Evolutionary conservation across 2,113 vertebrate genomes (phyloP).

Genomic region (Capreolus pygargus): DNA sequence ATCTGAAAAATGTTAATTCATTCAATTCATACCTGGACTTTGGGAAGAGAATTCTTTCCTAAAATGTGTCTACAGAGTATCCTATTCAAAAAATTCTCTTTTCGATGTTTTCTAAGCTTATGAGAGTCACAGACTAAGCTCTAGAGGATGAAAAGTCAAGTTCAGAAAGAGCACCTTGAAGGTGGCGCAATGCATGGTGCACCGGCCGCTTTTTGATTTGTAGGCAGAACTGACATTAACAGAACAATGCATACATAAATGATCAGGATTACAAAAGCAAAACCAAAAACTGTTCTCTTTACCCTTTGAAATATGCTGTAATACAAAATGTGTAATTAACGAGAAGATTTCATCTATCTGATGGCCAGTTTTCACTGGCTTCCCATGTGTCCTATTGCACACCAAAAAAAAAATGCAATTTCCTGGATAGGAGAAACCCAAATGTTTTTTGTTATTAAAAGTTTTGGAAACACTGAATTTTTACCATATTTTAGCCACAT

Average conservation of each 20-base stretch:
- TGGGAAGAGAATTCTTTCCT: conserved; percentile 25
- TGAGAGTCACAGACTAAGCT: conserved; percentile 31
- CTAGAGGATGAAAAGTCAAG: background rate
- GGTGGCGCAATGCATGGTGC: background rate
- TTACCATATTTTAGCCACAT: background rate
- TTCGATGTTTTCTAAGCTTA: background rate
- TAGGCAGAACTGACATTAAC: conserved; percentile 61
- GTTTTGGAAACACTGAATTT: background rate
- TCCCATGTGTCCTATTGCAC: background rate
- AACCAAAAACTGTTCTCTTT: background rate
- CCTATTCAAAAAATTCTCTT: background rate
- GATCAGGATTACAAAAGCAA: conserved; percentile 77
- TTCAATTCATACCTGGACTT: background rate
- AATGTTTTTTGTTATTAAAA: background rate
- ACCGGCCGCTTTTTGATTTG: background rate
- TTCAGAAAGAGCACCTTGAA: conserved; percentile 69
- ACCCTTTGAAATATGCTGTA: conserved; percentile 36
- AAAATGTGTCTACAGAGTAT: background rate
- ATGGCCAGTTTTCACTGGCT: background rate
- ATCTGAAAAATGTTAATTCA: background rate
- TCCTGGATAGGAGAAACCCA: background rate
- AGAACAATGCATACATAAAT: conserved; percentile 77
- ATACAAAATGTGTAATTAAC: background rate
- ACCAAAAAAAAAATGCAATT: background rate
- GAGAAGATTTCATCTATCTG: conserved; percentile 27